Evolutionary conservation across 2,888 invertebrate genomes (phyloP).

Genomic region (Cheilosia soror): DNA sequence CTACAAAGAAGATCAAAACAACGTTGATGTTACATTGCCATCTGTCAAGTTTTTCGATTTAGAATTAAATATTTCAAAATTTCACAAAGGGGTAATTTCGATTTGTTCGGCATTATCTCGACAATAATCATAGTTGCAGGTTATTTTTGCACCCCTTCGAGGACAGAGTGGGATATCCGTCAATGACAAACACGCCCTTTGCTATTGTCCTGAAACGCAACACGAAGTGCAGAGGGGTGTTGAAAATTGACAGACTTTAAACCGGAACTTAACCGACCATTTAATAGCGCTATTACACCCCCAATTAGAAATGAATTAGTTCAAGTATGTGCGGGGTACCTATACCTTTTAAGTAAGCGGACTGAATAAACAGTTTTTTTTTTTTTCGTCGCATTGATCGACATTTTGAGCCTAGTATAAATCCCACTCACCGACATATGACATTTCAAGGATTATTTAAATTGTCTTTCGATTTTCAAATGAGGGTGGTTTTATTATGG

Average conservation of each 20-base stretch:
- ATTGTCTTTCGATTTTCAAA: constrained; percentile 55
- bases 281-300: constrained; percentile 83
- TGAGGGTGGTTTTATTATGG: constrained; percentile 62
- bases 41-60: constrained; percentile 82
- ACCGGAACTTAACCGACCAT: constrained; percentile 79
- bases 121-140: constrained; percentile 73
- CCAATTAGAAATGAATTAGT: constrained; percentile 82
- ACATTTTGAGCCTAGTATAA: constrained; percentile 38
- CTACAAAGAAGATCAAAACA: constrained; percentile 64
- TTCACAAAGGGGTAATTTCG: constrained; percentile 60
- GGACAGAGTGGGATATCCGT: constrained; percentile 30
- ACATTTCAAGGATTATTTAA: constrained; percentile 75
- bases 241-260: constrained; percentile 78
- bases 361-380: constrained; percentile 29
- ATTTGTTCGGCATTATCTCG: constrained; percentile 60
- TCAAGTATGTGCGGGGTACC: constrained; percentile 51
- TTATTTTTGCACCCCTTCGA: constrained; percentile 66
- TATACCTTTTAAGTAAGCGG: constrained; percentile 42
- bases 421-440: constrained; percentile 70
- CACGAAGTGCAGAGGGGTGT: constrained; percentile 75
- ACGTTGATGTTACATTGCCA: constrained; percentile 80
- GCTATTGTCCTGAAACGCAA: background rate
- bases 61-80: constrained; percentile 68
- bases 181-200: constrained; percentile 42
- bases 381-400: constrained; percentile 31